Evolutionary conservation across 2,113 vertebrate species (phyloP), one percentile per base, ranked within the genome.

Genomic region (Candoia aspera): DNA sequence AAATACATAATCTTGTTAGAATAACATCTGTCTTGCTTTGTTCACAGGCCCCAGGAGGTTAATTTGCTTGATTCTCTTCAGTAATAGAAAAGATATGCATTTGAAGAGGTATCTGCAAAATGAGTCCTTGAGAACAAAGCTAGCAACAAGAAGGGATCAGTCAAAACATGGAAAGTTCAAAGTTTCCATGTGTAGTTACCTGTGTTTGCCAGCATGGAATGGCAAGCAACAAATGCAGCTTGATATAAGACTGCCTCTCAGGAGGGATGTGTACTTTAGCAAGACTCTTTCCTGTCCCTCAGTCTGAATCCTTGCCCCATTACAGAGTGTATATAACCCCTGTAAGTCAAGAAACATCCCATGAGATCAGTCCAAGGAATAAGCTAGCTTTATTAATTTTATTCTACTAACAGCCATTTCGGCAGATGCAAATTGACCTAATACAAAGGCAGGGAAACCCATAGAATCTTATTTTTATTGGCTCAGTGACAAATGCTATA

Each of bases 401-500:
- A 58, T 84, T 92, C 17, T 95, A 53, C 37, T 59, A 53, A 73
- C 92, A 37, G 6, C 2, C 91, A 3, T 93, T 96, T 93, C 55
- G 91, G 46, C 84, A 93, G 37, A 87, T 93, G 92, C 13, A 95
- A 62, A 95, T 96, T 13, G 60, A 1, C 2, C 73, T 84, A 15
- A 87, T 91, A 54, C 79, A 89, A 84, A 95, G 90, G 26, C 13
- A 93, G 89, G 92, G 33, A 90, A 15, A 91, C 68, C 64, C 0
- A 0, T 23, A 62, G 92, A 96, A 95, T 95, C 53, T 91, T 11
- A 96, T 96, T 96, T 95, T 91, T 84, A 93, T 93, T 96, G 90
- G 79, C 29, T 17, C n/a, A 24, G 6, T 90, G 95, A 92, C 62
- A 92, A 91, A 55, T 83, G 64, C 33, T 49, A 13, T 90, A 96